These are phyloP conservation scores for Sialis fuliginosa DNA, from an alignment of 2,888 invertebrate species.

Conservation along the genomic window DNA sequence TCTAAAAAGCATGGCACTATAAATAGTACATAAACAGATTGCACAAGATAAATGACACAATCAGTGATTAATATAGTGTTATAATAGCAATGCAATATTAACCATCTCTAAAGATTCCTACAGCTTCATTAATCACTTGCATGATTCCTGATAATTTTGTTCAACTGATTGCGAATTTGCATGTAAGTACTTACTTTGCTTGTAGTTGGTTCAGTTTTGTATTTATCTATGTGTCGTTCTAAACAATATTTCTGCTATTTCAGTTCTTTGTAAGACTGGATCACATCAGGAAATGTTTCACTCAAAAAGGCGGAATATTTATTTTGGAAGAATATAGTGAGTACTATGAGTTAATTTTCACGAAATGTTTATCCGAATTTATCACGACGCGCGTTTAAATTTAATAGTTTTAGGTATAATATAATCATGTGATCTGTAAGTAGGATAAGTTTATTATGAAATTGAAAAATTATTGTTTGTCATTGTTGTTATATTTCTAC, in stretches of 20 bases:
- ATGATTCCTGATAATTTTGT: neutral
- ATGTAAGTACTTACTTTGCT: neutral
- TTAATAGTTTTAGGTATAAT: no score
- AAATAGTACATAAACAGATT: conserved; percentile 4
- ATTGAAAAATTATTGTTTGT: neutral
- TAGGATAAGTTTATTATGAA: neutral
- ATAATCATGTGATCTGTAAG: no score
- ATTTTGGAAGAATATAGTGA: conserved; percentile 99
- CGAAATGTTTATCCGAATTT: no score
- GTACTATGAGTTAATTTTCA: conserved; percentile 25
- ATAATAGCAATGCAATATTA: conserved; percentile 17
- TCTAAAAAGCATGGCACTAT: conserved; percentile 8
- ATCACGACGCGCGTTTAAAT: no score
- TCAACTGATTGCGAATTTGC: neutral
- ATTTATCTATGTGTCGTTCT: neutral
- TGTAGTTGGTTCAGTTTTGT: neutral
- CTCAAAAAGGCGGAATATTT: conserved; percentile 97
- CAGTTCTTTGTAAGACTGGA: conserved; percentile 99
- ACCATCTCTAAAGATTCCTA: conserved; percentile 41
- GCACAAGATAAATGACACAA: conserved; percentile 1
- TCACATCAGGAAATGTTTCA: conserved; percentile 99
- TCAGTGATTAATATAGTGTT: neutral
- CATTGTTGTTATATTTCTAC: neutral
- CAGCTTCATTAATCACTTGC: conserved; percentile 17
- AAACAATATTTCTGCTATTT: conserved; percentile 27